Base-by-base conservation (phyloP, 2,888 invertebrate genomes). In the Platypus cylindrus region DNA sequence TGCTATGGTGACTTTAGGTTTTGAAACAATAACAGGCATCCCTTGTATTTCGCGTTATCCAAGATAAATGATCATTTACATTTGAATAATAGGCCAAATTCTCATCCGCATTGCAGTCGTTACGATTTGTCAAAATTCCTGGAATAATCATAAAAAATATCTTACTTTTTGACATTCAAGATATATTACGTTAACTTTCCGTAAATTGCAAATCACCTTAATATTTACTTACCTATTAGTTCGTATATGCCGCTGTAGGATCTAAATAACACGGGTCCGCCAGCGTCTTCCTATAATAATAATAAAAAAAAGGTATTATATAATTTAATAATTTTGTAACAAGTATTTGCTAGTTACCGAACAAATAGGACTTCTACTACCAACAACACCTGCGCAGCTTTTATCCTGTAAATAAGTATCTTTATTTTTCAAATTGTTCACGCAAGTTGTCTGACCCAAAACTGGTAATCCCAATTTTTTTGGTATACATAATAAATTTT, bases 31-130 rank as follows among this genome's bases (percentile, higher is more conserved):
- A 71, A 44, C 73, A 75, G 11, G 70, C 70, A 45, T 68, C 67
- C 37, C 58, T 63, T 7, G 71, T 71, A 32, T 68, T 61, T 38
- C 67, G 58, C 11, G 65, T 59, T 40, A 75, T 70, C 75, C 75
- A 75, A 14, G 62, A 54, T 1, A 71, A 49, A 53, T 71, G 69
- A 7, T 68, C 60, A 16, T 63, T 61, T 3, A 71, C 53, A 49
- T 54, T 66, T 1, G 71, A 70, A 45, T 62, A 73, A 12, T 70
- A 48, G 1, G 70, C 64, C 3, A 65, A 57, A 30, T 56, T 57
- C 2, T 59, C 54, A 7, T 48, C 50, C 14, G 49, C 39, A n/a
- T 59, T 58, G 45, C 73, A 73, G 3, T 60, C 53, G 38, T 72
- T 68, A 16, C 56, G 51, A 32, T 66, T 64, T 2, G 70, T 63